These are phyloP conservation scores for Dastarcus helophoroides DNA, from an alignment of 2,888 invertebrate species.

Conservation along the genomic window DNA sequence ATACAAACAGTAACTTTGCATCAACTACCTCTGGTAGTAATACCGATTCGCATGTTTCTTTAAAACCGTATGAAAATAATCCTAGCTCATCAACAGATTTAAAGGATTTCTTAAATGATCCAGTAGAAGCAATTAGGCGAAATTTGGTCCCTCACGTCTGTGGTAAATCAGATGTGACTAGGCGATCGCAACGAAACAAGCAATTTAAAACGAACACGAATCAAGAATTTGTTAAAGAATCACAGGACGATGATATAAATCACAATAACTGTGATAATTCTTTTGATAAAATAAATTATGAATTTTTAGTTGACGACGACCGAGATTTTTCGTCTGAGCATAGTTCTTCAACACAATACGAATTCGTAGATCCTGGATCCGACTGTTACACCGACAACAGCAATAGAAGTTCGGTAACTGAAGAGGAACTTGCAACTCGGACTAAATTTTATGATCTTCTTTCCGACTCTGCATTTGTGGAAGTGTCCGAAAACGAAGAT, in stretches of 20 bases:
- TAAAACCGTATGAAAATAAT: constrained; percentile 17
- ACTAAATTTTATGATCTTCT: constrained; percentile 64
- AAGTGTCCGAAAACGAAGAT: constrained; percentile 54
- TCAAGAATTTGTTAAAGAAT: constrained; percentile 48
- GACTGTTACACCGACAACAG: constrained; percentile 59
- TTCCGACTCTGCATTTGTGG: constrained; percentile 57
- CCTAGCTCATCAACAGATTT: constrained; percentile 32
- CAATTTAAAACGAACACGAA: constrained; percentile 17
- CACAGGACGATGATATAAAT: constrained; percentile 55
- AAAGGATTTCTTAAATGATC: constrained; percentile 51
- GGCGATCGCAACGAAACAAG: constrained; percentile 32
- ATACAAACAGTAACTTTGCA: too few species aligned
- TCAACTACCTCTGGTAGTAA: too few species aligned
- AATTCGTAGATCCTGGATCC: constrained; percentile 61
- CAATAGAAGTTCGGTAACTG: constrained; percentile 39
- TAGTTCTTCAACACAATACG: constrained; percentile 57
- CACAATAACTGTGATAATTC: constrained; percentile 39
- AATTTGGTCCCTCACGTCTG: constrained; percentile 69
- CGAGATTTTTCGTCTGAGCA: constrained; percentile 39
- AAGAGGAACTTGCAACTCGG: constrained; percentile 51
- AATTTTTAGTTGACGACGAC: constrained; percentile 18
- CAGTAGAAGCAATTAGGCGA: constrained; percentile 63
- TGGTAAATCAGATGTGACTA: constrained; percentile 45
- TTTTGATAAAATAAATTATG: constrained; percentile 25
- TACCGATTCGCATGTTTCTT: too few species aligned